Percentiles rank a stretch among this genome's conserved stretches.
These are phyloP conservation scores for Aplysina aerophoba DNA, from an alignment of 37 sponge, comb jelly and placozoan species.

Conservation along the genomic window DNA sequence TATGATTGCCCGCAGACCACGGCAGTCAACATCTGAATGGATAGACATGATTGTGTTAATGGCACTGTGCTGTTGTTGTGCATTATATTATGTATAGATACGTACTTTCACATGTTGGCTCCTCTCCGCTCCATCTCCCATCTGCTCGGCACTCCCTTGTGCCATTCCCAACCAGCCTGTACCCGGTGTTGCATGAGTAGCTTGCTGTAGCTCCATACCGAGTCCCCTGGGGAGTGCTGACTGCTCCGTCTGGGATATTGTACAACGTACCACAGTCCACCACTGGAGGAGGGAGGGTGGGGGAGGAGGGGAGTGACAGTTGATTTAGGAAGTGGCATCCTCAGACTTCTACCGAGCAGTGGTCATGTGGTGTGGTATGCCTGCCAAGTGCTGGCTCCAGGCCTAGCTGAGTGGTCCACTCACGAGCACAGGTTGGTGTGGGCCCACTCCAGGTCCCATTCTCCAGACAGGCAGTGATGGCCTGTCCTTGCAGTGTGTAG, in stretches of 20 bases:
- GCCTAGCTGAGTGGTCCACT: background rate
- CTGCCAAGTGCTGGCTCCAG: too few species aligned
- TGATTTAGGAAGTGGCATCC: too few species aligned
- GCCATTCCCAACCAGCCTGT: background rate
- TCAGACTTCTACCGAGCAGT: too few species aligned
- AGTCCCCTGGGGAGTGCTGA: background rate
- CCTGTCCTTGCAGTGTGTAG: background rate
- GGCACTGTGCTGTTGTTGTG: too few species aligned
- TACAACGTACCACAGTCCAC: constrained; percentile 17
- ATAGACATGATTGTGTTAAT: background rate
- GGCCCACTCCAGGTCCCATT: constrained; percentile 29
- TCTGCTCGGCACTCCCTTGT: constrained; percentile 13
- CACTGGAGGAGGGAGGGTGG: background rate
- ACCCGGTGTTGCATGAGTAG: background rate
- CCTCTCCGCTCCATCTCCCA: constrained; percentile 7
- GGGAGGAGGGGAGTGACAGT: background rate
- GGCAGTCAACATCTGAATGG: background rate
- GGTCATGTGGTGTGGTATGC: too few species aligned
- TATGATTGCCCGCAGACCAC: background rate
- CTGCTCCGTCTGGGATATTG: background rate
- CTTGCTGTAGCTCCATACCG: background rate
- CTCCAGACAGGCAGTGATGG: constrained; percentile 1
- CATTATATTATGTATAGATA: background rate
- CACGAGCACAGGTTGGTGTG: constrained; percentile 21
- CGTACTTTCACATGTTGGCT: constrained; percentile 12